A percentile compares a stretch with the other conserved stretches of the same genome.
These are phyloP conservation scores for Flexamia atlantica DNA, from an alignment of 2,888 invertebrate species.

Conservation along the genomic window DNA sequence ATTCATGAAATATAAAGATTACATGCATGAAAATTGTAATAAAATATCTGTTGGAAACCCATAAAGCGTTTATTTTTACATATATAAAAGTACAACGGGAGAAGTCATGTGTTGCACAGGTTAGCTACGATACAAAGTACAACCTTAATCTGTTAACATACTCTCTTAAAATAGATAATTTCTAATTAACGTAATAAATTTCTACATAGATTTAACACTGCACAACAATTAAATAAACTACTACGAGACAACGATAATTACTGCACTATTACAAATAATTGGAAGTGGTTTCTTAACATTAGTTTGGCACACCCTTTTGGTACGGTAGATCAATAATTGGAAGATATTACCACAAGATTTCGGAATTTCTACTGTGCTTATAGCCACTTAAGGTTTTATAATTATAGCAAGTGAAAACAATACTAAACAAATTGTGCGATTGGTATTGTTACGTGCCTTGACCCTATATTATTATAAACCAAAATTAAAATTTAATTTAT, in stretches of 20 bases:
- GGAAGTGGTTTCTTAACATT: constrained; percentile 57
- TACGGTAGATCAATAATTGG: constrained; percentile 2
- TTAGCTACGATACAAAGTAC: constrained; percentile 51
- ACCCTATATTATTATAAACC: too few relatives aligned
- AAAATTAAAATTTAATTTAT: too few relatives aligned
- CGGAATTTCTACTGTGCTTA: too few relatives aligned
- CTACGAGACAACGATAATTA: constrained; percentile 23
- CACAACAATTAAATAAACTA: constrained; percentile 28
- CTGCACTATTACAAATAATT: constrained; percentile 32
- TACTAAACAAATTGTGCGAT: too few relatives aligned
- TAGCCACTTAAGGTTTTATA: too few relatives aligned
- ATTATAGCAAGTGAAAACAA: too few relatives aligned
- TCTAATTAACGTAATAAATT: constrained; percentile 34
- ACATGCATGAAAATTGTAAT: too few relatives aligned
- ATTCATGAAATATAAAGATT: too few relatives aligned
- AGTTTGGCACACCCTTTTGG: constrained; percentile 60
- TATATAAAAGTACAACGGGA: constrained; percentile 60
- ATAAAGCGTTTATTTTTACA: constrained; percentile 59
- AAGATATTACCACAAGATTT: not conserved
- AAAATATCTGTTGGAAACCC: constrained; percentile 19
- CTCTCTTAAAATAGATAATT: constrained; percentile 47
- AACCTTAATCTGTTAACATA: constrained; percentile 37
- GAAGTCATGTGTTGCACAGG: constrained; percentile 42
- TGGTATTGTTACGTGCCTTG: too few relatives aligned
- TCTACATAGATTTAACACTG: constrained; percentile 44